These are phyloP conservation scores for Todiramphus saurophagus DNA, from an alignment of 2,113 vertebrate genomes.

Conservation along the genomic window DNA sequence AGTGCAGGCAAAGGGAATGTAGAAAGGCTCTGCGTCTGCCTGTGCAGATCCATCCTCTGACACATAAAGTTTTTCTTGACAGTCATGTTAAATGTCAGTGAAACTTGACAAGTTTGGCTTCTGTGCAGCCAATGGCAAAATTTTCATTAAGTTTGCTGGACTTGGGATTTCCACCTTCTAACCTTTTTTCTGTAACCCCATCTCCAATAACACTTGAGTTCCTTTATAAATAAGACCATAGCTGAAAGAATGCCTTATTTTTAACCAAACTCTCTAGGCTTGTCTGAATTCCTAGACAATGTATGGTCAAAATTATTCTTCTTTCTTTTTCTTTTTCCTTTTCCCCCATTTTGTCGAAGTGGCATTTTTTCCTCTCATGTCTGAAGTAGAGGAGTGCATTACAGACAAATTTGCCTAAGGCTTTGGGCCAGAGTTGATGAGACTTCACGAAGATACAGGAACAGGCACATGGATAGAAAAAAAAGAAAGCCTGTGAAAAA, in stretches of 20 bases:
- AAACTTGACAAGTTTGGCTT: not conserved
- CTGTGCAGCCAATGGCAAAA: not conserved
- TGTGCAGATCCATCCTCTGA: not conserved
- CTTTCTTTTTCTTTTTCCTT: not conserved
- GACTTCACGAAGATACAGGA: slow-evolving; percentile 55
- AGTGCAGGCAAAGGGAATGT: not conserved
- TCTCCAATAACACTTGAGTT: not conserved
- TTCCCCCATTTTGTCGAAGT: not conserved
- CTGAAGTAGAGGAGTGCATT: slow-evolving; percentile 36
- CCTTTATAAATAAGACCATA: not conserved
- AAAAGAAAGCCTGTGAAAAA: slow-evolving; percentile 69
- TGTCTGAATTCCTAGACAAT: not conserved
- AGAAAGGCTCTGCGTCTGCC: not conserved
- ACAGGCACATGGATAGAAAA: slow-evolving; percentile 36
- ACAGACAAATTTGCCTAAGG: slow-evolving; percentile 58
- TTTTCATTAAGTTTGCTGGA: not conserved
- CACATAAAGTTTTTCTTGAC: not conserved
- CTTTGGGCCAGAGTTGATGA: slow-evolving; percentile 62
- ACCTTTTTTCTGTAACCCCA: not conserved
- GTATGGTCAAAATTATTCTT: not conserved
- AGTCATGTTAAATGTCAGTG: not conserved
- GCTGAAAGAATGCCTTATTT: not conserved
- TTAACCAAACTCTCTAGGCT: not conserved
- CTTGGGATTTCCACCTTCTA: not conserved
- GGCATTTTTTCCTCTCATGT: slow-evolving; percentile 10